Percentiles rank a stretch among this genome's conserved stretches.
Evolutionary conservation across 2,113 vertebrate genomes (phyloP).

Genomic region (Emydocephalus ijimae): DNA sequence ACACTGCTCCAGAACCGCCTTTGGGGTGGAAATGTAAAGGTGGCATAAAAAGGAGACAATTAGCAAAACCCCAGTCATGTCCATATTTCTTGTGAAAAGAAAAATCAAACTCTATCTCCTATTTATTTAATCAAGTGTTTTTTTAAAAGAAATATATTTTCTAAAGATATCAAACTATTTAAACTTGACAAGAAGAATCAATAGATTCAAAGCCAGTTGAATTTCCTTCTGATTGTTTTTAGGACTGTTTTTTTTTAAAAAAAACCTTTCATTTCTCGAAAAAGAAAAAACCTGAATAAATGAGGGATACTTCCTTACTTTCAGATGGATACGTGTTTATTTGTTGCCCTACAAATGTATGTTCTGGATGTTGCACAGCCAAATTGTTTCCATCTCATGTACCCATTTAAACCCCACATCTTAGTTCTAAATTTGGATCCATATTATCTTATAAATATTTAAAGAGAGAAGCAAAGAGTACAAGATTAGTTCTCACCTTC

Average conservation of each 20-base stretch:
- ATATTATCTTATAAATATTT: not conserved
- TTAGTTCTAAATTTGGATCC: not conserved
- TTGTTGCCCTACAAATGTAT: not conserved
- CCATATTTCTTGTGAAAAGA: not conserved
- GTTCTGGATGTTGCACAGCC: not conserved
- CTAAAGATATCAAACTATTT: conserved; percentile 39
- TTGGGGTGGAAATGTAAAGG: not conserved
- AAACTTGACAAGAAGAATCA: conserved; percentile 48
- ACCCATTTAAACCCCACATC: not conserved
- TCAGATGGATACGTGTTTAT: not conserved
- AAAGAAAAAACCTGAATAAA: not conserved
- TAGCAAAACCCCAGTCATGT: not conserved
- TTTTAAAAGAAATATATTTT: conserved; percentile 46
- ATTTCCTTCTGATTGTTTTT: conserved; percentile 29
- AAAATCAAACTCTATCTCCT: not conserved
- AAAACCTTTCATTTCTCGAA: conserved; percentile 36
- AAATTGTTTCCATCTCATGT: not conserved
- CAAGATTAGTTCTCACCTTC: not conserved
- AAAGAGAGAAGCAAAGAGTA: not conserved
- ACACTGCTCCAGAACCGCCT: not conserved
- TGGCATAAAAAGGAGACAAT: not conserved
- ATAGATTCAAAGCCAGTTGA: conserved; percentile 43
- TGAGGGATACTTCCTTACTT: conserved; percentile 1
- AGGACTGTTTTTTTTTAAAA: conserved; percentile 40
- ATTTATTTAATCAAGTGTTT: conserved; percentile 34